Percentiles rank a stretch among this genome's conserved stretches.
Conservation (phyloP, 1,140 invertebrate genomes). For the Pogonomyrmex barbatus region DNA sequence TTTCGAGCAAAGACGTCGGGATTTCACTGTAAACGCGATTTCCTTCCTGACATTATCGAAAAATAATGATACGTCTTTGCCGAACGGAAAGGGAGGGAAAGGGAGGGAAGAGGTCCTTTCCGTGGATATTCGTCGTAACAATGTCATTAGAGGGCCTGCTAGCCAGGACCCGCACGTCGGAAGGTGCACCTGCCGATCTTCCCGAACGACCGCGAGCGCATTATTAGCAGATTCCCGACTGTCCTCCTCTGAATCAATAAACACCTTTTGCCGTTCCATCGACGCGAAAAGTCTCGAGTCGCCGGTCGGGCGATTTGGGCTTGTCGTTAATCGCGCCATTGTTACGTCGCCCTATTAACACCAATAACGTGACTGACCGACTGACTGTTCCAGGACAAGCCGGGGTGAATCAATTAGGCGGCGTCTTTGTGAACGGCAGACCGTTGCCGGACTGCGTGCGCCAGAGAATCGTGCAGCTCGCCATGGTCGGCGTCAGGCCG, state of each 20-base stretch:
- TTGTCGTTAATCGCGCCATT: neutral
- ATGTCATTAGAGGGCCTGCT: constrained; percentile 62
- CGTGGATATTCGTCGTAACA: constrained; percentile 44
- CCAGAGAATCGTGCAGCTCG: constrained; percentile 96
- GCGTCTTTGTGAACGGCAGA: constrained; percentile 98
- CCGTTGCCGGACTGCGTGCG: constrained; percentile 97
- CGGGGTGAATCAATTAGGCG: constrained; percentile 98
- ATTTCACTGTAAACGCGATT: constrained; percentile 1
- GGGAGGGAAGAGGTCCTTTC: neutral
- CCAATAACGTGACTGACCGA: constrained; percentile 22
- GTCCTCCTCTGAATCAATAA: constrained; percentile 46
- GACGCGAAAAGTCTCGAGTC: constrained; percentile 31
- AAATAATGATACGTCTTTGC: constrained; percentile 66
- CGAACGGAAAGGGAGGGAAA: neutral
- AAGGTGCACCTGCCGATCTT: constrained; percentile 60
- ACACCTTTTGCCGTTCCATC: constrained; percentile 28
- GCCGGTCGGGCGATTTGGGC: neutral
- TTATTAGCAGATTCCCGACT: constrained; percentile 64
- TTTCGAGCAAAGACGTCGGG: neutral
- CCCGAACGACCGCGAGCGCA: constrained; percentile 29
- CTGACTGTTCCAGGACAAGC: constrained; percentile 92
- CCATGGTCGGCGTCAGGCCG: constrained; percentile 95
- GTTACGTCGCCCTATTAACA: constrained; percentile 35
- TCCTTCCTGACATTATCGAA: constrained; percentile 9
- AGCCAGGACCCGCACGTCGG: constrained; percentile 11